Evolutionary conservation across 1,140 invertebrate species (phyloP), one percentile per base, ranked within the genome.

Genomic region (Macrocentrus cingulum): DNA sequence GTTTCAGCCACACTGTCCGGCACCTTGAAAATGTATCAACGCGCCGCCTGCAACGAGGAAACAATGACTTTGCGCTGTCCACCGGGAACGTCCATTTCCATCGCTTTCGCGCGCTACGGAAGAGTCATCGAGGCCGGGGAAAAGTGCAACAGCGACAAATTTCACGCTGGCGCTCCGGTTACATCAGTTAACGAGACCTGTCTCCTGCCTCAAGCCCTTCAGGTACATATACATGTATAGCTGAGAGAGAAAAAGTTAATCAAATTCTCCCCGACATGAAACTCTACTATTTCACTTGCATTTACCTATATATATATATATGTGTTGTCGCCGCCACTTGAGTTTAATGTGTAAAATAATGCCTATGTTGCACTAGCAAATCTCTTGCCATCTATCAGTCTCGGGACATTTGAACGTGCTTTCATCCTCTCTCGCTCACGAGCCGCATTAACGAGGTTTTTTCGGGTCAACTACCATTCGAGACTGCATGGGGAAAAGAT

Each of bases 1-100:
- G 70, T 58, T 57, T 68, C 83, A 95, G 93, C 91, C 68, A 83
- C 94, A 52, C 85, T 96, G 61, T 88, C 91, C 67, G 91, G 91
- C 34, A 95, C 92, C 11, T 81, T 97, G 60, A 84, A 90, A 66
- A 95, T 92, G 51, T 93, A 92, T 77, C 91, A 95, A 74, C 85
- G 88, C 64, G 90, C 88, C 2, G 88, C 89, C 2, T 97, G 94
- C 76, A 91, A 95, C 71, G 90, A 91, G 50, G 89, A 95, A 67
- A 83, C 85, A 67, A 86, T 96, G 73, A 85, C 85, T 16, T 83
- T 96, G 37, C 86, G 87, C 60, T 96, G 94, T 80, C 92, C 92
- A 9, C 77, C 86, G 3, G 90, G 91, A 29, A 96, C 94, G 1
- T 89, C 89, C 56, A 94, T 96, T 64, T 89, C 88, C 56, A 90